Evolutionary conservation across 2,888 invertebrate genomes (phyloP).

Genomic region (Coecobrya sp.): DNA sequence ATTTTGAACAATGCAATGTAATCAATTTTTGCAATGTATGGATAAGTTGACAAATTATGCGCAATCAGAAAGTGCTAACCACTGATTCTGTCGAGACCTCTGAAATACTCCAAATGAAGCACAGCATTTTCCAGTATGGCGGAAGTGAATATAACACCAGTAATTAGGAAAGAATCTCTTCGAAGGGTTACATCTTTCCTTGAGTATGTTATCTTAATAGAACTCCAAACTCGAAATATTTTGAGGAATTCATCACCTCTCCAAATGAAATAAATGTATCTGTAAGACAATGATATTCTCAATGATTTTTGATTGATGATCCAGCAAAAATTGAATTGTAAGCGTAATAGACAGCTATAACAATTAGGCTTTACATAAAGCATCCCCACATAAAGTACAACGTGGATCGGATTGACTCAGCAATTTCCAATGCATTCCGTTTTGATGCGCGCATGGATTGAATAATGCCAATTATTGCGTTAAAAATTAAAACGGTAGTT

Average conservation of each 20-base stretch:
- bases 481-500: constrained; percentile 14
- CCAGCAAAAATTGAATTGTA: too few species aligned
- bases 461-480: constrained; percentile 17
- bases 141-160: constrained; percentile 60
- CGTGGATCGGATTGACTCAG: constrained; percentile 41
- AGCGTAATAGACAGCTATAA: too few species aligned
- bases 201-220: not conserved
- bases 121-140: constrained; percentile 66
- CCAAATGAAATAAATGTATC: constrained; percentile 42
- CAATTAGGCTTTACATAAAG: constrained; percentile 56
- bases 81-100: constrained; percentile 22
- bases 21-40: not conserved
- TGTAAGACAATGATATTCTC: not conserved
- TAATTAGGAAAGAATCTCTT: constrained; percentile 37
- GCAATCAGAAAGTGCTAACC: not conserved
- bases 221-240: constrained; percentile 45
- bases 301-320: not conserved
- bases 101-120: constrained; percentile 63
- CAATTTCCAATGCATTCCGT: constrained; percentile 70
- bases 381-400: constrained; percentile 64
- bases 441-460: constrained; percentile 17
- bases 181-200: constrained; percentile 22
- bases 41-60: not conserved
- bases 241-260: constrained; percentile 21
- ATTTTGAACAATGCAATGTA: not conserved